Conservation (phyloP, 1,140 invertebrate species). For the Carcinoscorpius rotundicauda region DNA sequence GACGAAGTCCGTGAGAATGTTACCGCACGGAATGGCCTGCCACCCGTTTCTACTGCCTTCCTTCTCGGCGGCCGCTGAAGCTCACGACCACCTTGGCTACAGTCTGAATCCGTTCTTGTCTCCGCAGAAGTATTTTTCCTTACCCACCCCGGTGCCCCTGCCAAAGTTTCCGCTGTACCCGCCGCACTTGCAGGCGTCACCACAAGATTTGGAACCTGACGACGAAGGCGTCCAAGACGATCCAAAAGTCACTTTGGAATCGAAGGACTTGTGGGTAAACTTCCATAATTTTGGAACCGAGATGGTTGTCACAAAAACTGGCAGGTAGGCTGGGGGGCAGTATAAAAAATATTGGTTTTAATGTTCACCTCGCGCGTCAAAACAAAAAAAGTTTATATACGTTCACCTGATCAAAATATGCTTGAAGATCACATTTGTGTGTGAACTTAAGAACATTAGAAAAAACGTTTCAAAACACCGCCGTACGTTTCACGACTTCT, state of each 20-base stretch:
- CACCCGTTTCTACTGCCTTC: slow-evolving; percentile 41
- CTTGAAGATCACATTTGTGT: no score
- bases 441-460: no score
- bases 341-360: no score
- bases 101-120: slow-evolving; percentile 24
- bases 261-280: slow-evolving; percentile 22
- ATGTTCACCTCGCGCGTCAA: no score
- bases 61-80: slow-evolving; percentile 47
- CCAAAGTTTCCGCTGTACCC: slow-evolving; percentile 30
- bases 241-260: slow-evolving; percentile 31
- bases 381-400: no score
- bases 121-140: slow-evolving; percentile 33
- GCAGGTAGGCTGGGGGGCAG: slow-evolving; percentile 14
- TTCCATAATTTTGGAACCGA: slow-evolving; percentile 22
- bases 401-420: no score
- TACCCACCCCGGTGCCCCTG: slow-evolving; percentile 35
- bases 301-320: slow-evolving; percentile 24
- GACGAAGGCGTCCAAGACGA: slow-evolving; percentile 32
- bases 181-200: slow-evolving; percentile 13
- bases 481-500: no score
- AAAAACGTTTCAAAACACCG: no score
- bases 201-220: slow-evolving; percentile 32
- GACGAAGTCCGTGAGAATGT: no score
- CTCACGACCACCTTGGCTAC: slow-evolving; percentile 30
- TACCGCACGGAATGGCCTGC: not conserved